Evolutionary conservation across 1,140 invertebrate species (phyloP), one percentile per base, ranked within the genome.

Genomic region (Cylas formicarius): DNA sequence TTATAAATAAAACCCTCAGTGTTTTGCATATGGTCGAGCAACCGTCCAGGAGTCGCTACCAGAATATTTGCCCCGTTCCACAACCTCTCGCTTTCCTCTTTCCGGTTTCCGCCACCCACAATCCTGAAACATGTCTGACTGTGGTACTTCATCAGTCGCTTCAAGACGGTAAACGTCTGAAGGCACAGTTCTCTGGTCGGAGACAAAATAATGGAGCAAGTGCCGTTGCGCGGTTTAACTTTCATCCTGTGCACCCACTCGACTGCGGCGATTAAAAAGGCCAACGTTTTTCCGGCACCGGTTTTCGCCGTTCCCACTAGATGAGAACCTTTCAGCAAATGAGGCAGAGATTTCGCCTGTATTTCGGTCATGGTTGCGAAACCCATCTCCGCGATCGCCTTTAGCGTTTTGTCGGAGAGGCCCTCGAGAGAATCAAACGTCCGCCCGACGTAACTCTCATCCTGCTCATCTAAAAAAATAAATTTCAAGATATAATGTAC

Each of bases 131-230:
- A 87, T 2, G 86, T 89, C 50, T 86, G 82, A 66, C 80, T 74
- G 67, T 87, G 84, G 67, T 86, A 80, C 58, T 84, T 82, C 81
- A 97, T 86, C 3, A 99, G 67, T 68, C 98, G 92, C 67, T 93
- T 90, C n/a, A n/a, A n/a, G n/a, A n/a, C n/a, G n/a, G n/a, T 90
- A 76, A 92, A 98, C 0, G 90, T 98, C 70, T 98, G 95, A 89
- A 97, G 95, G 2, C 90, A 85, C 51, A 98, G 73, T 69, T 98
- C 95, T 59, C 95, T 69, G 10, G 95, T 98, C 5, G 95, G 95
- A 1, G 92, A 96, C 44, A 98, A 86, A 27, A 98, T 84, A 24
- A 98, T 84, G 20, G 84, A 86, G 31, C 94, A 94, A 57, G 93
- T 95, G 82, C 88, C 91, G 75, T 95, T 93, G 49, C 89, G 76